Conservation (phyloP, 2,113 vertebrate genomes). For the Dendrocopos noguchii region DNA sequence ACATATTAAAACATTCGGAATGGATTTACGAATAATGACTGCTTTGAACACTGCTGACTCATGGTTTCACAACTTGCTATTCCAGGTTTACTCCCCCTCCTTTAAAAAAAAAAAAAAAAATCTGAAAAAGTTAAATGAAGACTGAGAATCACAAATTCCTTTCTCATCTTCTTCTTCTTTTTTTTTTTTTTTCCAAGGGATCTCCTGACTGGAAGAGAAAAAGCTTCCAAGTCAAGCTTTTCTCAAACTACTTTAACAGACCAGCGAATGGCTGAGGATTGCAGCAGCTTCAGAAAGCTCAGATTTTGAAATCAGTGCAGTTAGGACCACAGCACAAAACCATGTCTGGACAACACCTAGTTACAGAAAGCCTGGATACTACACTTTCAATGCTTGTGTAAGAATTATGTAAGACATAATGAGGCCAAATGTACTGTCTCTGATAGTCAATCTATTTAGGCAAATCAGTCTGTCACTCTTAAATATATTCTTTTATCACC, state of each 20-base stretch:
- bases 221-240: background rate
- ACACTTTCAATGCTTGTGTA: background rate
- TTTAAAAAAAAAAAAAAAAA: background rate
- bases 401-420: background rate
- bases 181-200: background rate
- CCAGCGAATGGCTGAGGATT: background rate
- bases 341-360: slow-evolving; percentile 17
- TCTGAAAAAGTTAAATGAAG: background rate
- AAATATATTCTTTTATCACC: background rate
- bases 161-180: background rate
- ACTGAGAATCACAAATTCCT: background rate
- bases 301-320: background rate
- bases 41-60: background rate
- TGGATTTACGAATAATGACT: background rate
- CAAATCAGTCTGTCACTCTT: background rate
- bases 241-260: background rate
- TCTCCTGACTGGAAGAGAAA: background rate
- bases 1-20: background rate
- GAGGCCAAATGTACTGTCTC: background rate
- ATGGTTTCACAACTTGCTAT: background rate
- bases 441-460: background rate
- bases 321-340: slow-evolving; percentile 11
- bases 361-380: slow-evolving; percentile 17
- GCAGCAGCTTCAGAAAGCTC: background rate
- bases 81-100: background rate